phyloP scores from a whole-genome alignment of 2,113 vertebrate species.

The Australoheros scitulus region DNA sequence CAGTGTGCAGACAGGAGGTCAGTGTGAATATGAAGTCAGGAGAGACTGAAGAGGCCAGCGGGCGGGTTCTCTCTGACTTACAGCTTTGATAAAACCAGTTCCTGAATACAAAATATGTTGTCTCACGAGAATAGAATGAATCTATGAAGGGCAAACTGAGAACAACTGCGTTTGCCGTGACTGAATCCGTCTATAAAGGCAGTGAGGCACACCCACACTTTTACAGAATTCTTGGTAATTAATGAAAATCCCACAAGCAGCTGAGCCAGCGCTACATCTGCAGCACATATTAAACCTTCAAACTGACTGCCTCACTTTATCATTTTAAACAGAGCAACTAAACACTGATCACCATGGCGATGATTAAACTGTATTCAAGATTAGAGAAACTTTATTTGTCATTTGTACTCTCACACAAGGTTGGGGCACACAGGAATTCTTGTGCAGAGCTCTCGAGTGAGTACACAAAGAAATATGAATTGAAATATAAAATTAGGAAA shows the following conservation, averaged over 20 bases:
- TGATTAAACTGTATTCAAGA: neutral
- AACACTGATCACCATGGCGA: neutral
- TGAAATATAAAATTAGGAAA: no score
- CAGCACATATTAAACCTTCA: neutral
- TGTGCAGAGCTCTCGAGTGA: no score
- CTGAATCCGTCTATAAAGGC: neutral
- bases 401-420: no score
- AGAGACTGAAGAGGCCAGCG: neutral
- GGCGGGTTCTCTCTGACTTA: neutral
- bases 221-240: neutral
- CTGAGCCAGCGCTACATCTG: neutral
- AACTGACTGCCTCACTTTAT: neutral
- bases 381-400: no score
- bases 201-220: neutral
- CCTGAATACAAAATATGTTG: constrained; percentile 11
- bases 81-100: neutral
- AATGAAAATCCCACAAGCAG: neutral
- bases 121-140: neutral
- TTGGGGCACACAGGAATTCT: no score
- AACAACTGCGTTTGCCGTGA: neutral
- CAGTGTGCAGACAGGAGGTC: neutral
- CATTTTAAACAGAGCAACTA: neutral
- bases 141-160: neutral
- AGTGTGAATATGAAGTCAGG: neutral
- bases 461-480: no score